Base-by-base conservation (phyloP, 2,797 vertebrate species). In the Peromyscus nudipes region DNA sequence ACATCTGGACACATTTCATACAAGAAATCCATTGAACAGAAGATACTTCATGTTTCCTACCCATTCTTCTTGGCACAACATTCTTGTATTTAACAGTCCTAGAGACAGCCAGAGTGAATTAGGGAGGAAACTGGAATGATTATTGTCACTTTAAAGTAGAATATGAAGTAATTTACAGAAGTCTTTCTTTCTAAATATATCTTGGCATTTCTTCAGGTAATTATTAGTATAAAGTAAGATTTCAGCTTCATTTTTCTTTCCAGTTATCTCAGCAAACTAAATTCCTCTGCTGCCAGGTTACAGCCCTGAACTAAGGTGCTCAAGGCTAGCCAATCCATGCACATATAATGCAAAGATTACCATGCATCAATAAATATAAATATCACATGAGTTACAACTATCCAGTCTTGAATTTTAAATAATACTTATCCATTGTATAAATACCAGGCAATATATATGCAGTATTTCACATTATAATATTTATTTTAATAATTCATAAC, bases 21-120 rank as follows among this genome's bases (percentile, higher is more conserved):
- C 2, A 19, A 40, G 5, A 0, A 12, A 9, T 1, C 10, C 37
- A 6, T 65, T 0, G 2, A 37, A 46, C 4, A 1, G 0, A 64
- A 52, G 2, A 69, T 12, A 13, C 13, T 57, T 87, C 67, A 34
- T 2, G 2, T 60, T 75, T 91, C 76, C 34, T 91, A 27, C 7
- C 27, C 84, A 65, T 37, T 88, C 57, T 55, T 43, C 23, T 31
- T 34, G 29, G 29, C 25, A 23, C 46, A 49, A 27, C 3, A 43
- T 60, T 0, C 17, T 69, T 52, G 7, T n/a, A 19, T 6, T 29
- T 64, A 64, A 37, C 0, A 77, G 69, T 60, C 21, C 21, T 91
- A 87, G 11, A 14, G 6, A 81, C 29, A 84, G 29, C 21, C 6
- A 69, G n/a, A 89, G 1, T 19, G 17, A 57, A 46, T 19, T 12